These are phyloP conservation scores for Drosophila neonasuta DNA, from an alignment of 2,888 invertebrate genomes.

Conservation along the genomic window DNA sequence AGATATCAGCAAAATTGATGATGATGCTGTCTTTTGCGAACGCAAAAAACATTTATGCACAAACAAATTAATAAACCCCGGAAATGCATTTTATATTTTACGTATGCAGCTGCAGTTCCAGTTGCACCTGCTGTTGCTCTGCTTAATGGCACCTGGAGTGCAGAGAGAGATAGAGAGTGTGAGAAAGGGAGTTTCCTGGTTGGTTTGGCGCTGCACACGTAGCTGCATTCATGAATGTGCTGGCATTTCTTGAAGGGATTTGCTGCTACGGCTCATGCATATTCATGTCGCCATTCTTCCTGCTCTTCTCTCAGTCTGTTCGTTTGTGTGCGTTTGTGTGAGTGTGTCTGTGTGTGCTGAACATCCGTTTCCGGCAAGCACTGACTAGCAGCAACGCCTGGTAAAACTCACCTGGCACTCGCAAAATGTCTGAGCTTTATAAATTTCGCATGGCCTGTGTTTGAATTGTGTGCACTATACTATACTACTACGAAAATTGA, in stretches of 20 bases:
- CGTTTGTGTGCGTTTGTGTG: background rate
- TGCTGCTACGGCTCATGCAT: slow-evolving; percentile 46
- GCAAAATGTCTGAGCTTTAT: slow-evolving; percentile 33
- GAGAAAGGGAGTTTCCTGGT: background rate
- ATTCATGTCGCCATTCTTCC: slow-evolving; percentile 37
- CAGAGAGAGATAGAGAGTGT: slow-evolving; percentile 11
- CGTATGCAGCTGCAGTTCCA: slow-evolving; percentile 40
- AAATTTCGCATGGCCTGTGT: slow-evolving; percentile 48
- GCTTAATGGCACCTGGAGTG: slow-evolving; percentile 56
- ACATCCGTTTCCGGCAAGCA: slow-evolving; percentile 54
- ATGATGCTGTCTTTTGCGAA: slow-evolving; percentile 35
- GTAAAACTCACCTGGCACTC: slow-evolving; percentile 7
- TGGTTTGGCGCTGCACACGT: slow-evolving; percentile 20
- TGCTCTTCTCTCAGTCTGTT: background rate
- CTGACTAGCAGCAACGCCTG: slow-evolving; percentile 17
- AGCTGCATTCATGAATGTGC: slow-evolving; percentile 21
- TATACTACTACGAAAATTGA: slow-evolving; percentile 61
- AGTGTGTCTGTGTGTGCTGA: slow-evolving; percentile 20
- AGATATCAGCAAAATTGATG: slow-evolving; percentile 62
- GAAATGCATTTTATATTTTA: slow-evolving; percentile 41
- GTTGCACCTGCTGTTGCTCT: slow-evolving; percentile 32
- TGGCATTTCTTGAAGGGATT: slow-evolving; percentile 56
- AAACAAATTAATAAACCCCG: slow-evolving; percentile 62
- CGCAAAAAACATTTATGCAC: slow-evolving; percentile 43
- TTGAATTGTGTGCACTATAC: slow-evolving; percentile 52